phyloP scores from a whole-genome alignment of 2,113 vertebrate genomes.

The Gobius niger region DNA sequence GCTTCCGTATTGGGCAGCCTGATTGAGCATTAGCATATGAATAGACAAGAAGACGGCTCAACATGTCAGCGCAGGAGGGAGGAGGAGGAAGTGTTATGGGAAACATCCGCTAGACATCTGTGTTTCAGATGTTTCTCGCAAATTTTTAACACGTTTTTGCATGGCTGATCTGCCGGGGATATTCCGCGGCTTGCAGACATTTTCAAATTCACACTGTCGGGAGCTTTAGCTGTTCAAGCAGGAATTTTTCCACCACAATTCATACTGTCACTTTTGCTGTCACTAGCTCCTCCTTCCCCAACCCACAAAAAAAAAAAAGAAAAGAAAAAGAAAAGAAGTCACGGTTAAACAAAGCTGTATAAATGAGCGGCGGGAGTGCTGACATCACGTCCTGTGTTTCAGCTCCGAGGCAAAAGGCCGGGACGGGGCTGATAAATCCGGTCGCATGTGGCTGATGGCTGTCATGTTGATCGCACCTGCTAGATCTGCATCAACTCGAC shows the following conservation, averaged over 20 bases:
- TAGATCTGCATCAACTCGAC: slow-evolving; percentile 61
- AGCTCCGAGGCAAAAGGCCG: slow-evolving; percentile 40
- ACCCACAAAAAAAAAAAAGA: neutral
- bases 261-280: slow-evolving; percentile 48
- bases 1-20: slow-evolving; percentile 64
- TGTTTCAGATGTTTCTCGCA: slow-evolving; percentile 65
- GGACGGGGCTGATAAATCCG: slow-evolving; percentile 51
- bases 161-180: slow-evolving; percentile 41
- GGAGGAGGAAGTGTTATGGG: slow-evolving; percentile 67
- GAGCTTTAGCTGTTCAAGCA: slow-evolving; percentile 41
- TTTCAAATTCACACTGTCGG: slow-evolving; percentile 57
- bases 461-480: slow-evolving; percentile 56
- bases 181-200: slow-evolving; percentile 45
- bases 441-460: slow-evolving; percentile 60
- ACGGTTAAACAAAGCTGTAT: slow-evolving; percentile 54
- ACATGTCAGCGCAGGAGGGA: slow-evolving; percentile 52
- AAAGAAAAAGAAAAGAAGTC: slow-evolving; percentile 33
- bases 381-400: slow-evolving; percentile 37
- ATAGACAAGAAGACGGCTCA: slow-evolving; percentile 60
- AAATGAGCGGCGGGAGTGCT: slow-evolving; percentile 45
- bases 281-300: slow-evolving; percentile 50
- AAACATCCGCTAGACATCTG: slow-evolving; percentile 72
- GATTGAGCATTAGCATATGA: slow-evolving; percentile 74
- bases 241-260: slow-evolving; percentile 43
- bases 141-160: slow-evolving; percentile 58